Conservation (phyloP, 2,888 invertebrate genomes). For the Lasiommata megera region DNA sequence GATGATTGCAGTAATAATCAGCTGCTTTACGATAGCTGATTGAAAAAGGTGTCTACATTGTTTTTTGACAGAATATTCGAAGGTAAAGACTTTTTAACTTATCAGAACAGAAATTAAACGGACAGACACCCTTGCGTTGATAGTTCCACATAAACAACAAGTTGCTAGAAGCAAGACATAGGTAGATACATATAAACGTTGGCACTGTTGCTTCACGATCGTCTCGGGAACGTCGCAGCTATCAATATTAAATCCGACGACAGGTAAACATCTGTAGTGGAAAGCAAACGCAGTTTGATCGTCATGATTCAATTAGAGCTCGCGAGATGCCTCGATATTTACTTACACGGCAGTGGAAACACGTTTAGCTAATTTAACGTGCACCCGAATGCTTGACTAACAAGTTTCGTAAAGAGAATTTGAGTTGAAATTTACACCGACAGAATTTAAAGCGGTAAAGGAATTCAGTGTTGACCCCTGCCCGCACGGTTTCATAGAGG, state of each 20-base stretch:
- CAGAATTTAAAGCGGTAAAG: constrained; percentile 36
- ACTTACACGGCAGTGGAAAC: constrained; percentile 14
- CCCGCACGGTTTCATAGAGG: constrained; percentile 50
- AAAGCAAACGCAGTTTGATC: constrained; percentile 56
- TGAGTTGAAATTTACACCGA: constrained; percentile 26
- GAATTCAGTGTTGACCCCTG: constrained; percentile 56
- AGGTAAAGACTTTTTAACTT: too few species aligned
- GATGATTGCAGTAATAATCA: too few species aligned
- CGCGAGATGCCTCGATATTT: constrained; percentile 30
- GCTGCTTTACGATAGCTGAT: too few species aligned
- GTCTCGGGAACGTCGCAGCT: constrained; percentile 41
- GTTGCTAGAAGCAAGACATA: not conserved
- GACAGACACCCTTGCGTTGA: not conserved
- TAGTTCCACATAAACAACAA: not conserved
- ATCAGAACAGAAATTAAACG: not conserved
- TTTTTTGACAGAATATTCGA: too few species aligned
- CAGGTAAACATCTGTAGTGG: constrained; percentile 50
- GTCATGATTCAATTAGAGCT: constrained; percentile 53
- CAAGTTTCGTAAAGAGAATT: constrained; percentile 20
- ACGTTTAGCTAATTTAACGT: constrained; percentile 25
- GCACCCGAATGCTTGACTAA: constrained; percentile 22
- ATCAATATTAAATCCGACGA: constrained; percentile 68
- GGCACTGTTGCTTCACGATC: constrained; percentile 39
- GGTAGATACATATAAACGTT: constrained; percentile 19
- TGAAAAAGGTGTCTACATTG: too few species aligned